Base-by-base conservation (phyloP, 1,140 invertebrate genomes). In the Pseudomyrmex sp. region DNA sequence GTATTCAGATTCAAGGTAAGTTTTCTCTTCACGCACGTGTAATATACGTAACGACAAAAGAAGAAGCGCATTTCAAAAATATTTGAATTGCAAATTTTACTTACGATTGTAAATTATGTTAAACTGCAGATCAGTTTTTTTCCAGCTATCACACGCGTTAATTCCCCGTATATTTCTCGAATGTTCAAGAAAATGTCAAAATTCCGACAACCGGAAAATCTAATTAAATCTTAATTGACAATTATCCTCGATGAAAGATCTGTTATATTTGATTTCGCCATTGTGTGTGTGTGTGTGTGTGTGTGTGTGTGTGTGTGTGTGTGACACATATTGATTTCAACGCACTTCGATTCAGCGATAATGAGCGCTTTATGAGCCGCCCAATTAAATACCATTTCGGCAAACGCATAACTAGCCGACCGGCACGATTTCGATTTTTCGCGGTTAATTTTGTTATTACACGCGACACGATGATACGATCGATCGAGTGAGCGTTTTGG, bases 331-430 rank as follows among this genome's bases (percentile, higher is more conserved):
- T 23, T 18, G 62, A 66, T 54, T 52, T 18, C n/a, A 20, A 66
- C n/a, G 8, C 26, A 44, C 18, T 9, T 56, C n/a, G n/a, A 65
- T 48, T 5, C 13, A 20, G 12, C 52, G 20, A 69, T 75, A 75
- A 20, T 20, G 59, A 48, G 52, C 20, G 26, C 23, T 18, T 2
- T 12, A 65, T 12, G 18, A 23, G 65, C 18, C 26, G 62, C 50
- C n/a, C 35, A 79, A 69, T 79, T 69, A 58, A 69, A 58, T 23
- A 46, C 10, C 50, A 26, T 66, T 46, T 68, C 62, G 62, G 20
- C 63, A 58, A 69, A 76, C 52, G 23, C 13, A 68, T 68, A 48
- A 68, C 48, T 44, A 44, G 20, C 2, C 26, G 26, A 12, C 13
- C 35, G 20, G 23, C 23, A 10, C 18, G 44, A 5, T 35, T 35